Evolutionary conservation across 2,113 vertebrate genomes (phyloP).

Genomic region (Ammodytes marinus): DNA sequence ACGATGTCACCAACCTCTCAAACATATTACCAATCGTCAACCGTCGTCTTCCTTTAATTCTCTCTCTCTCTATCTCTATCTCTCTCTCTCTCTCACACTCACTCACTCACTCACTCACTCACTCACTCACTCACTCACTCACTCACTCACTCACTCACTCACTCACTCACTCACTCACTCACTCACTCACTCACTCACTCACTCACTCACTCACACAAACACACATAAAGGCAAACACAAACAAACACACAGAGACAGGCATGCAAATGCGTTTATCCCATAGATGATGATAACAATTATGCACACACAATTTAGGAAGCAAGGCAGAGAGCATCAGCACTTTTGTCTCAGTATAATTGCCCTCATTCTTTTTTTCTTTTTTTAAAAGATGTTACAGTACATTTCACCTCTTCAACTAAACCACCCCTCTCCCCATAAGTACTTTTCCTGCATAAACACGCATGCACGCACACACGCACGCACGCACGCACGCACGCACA

Average conservation of each 20-base stretch:
- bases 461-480: neutral
- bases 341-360: slow-evolving; percentile 50
- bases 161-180: neutral
- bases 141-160: no score
- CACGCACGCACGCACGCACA: no score
- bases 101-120: neutral
- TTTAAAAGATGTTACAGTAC: slow-evolving; percentile 10
- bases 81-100: neutral
- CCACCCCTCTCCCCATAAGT: neutral
- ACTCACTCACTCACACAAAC: slow-evolving; percentile 3
- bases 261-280: neutral
- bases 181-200: neutral
- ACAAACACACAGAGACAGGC: neutral
- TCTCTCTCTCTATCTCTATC: neutral
- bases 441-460: neutral
- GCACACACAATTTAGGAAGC: slow-evolving; percentile 48
- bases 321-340: slow-evolving; percentile 49
- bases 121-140: neutral
- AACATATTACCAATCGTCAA: neutral
- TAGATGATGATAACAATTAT: slow-evolving; percentile 39
- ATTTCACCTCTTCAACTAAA: neutral
- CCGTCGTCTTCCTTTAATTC: no score
- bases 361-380: slow-evolving; percentile 33
- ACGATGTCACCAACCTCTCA: neutral
- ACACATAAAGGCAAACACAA: neutral